phyloP scores from a whole-genome alignment of 1,140 invertebrate species.

The Portunus trituberculatus region DNA sequence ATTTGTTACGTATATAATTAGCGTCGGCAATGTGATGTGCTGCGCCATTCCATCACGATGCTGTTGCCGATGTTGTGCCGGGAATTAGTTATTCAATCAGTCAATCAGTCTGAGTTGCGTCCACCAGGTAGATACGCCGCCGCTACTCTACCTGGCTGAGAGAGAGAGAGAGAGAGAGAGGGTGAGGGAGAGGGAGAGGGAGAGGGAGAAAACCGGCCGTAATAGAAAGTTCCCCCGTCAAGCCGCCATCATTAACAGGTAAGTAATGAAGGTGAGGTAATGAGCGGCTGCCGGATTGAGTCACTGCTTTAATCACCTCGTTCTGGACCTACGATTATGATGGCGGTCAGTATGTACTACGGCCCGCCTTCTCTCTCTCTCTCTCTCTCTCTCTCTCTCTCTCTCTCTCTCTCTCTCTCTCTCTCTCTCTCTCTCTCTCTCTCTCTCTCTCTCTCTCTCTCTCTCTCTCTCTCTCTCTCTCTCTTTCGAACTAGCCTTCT shows the following conservation, averaged over 20 bases:
- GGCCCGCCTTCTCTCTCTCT: not conserved
- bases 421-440: no score
- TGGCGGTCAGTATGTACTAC: not conserved
- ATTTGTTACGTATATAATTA: constrained; percentile 25
- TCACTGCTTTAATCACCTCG: constrained; percentile 2
- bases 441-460: not conserved
- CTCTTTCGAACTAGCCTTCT: not conserved
- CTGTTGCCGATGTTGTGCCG: not conserved
- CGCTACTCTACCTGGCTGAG: not conserved
- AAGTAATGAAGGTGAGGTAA: not conserved
- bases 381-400: not conserved
- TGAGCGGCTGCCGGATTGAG: not conserved
- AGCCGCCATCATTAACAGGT: not conserved
- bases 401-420: not conserved
- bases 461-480: not conserved
- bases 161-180: constrained; percentile 27
- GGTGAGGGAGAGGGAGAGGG: not conserved
- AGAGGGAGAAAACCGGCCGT: not conserved
- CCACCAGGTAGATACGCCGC: not conserved
- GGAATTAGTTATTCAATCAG: not conserved
- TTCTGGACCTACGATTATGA: not conserved
- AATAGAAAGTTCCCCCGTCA: not conserved
- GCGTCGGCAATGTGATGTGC: not conserved
- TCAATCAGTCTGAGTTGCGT: not conserved
- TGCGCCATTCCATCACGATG: not conserved